Percentiles rank a stretch among this genome's conserved stretches.
Conservation (phyloP, 2,888 invertebrate species). For the Octodonta nipae region DNA sequence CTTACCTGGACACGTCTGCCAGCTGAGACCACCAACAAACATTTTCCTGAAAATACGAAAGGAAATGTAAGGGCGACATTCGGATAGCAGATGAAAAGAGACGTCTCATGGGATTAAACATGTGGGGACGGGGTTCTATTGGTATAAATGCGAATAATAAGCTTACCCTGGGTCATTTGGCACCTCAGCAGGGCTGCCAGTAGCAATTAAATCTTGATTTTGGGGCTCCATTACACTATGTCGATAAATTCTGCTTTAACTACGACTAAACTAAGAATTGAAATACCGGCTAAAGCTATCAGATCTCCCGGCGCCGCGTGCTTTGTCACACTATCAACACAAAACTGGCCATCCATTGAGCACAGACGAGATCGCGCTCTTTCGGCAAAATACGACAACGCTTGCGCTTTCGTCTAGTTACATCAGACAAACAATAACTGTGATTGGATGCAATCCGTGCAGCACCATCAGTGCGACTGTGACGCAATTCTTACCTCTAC, state of each 20-base stretch:
- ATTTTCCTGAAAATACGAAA: slow-evolving; percentile 84
- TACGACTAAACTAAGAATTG: background rate
- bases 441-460: too few species aligned
- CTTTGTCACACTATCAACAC: slow-evolving; percentile 56
- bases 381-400: too few species aligned
- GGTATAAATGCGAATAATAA: too few species aligned
- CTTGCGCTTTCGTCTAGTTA: too few species aligned
- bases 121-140: slow-evolving; percentile 9
- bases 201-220: slow-evolving; percentile 61
- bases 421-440: too few species aligned
- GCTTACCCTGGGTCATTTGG: slow-evolving; percentile 87
- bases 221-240: slow-evolving; percentile 52
- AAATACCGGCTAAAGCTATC: slow-evolving; percentile 24
- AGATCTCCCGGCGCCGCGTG: slow-evolving; percentile 47
- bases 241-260: slow-evolving; percentile 6
- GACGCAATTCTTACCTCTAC: too few species aligned
- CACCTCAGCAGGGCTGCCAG: slow-evolving; percentile 76
- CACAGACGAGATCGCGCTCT: slow-evolving; percentile 23
- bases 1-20: slow-evolving; percentile 99
- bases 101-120: slow-evolving; percentile 3
- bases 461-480: too few species aligned
- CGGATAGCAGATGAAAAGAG: background rate
- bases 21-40: slow-evolving; percentile 99
- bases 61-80: slow-evolving; percentile 23
- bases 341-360: slow-evolving; percentile 40